phyloP scores from a whole-genome alignment of 2,888 invertebrate genomes.

The Camponotus fellah region DNA sequence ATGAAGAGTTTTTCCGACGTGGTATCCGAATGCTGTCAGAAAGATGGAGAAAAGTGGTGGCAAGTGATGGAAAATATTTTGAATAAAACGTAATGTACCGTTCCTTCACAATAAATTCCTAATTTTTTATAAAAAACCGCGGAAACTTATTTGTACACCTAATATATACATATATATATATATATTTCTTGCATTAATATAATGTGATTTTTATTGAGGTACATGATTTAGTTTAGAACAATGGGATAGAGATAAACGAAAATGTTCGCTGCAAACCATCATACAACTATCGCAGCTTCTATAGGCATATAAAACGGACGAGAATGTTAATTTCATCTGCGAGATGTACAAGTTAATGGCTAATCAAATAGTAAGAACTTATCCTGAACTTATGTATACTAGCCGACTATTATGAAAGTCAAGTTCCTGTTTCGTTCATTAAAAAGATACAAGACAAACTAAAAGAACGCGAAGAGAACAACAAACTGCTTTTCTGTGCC shows the following conservation, averaged over 20 bases:
- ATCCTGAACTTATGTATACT: slow-evolving; percentile 94
- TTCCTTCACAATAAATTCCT: no score
- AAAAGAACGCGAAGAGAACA: slow-evolving; percentile 88
- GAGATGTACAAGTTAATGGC: slow-evolving; percentile 97
- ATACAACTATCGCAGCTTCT: slow-evolving; percentile 98
- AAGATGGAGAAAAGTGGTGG: no score
- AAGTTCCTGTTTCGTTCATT: slow-evolving; percentile 94
- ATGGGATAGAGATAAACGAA: slow-evolving; percentile 94
- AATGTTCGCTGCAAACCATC: slow-evolving; percentile 95
- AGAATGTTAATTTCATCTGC: slow-evolving; percentile 96
- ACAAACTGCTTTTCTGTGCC: slow-evolving; percentile 82
- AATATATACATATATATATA: no score
- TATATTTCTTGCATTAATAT: no score
- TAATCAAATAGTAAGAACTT: slow-evolving; percentile 95
- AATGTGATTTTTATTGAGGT: no score
- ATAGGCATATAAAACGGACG: slow-evolving; percentile 97
- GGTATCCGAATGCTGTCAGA: no score
- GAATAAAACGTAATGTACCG: no score
- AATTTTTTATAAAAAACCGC: no score
- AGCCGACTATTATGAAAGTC: slow-evolving; percentile 95
- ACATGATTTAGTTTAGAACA: slow-evolving; percentile 97
- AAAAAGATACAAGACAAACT: slow-evolving; percentile 93
- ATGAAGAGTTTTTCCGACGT: no score
- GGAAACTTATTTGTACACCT: no score
- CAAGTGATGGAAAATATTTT: no score